Conservation (phyloP, 37 sponge, comb jelly and placozoan genomes). For the Aplysina aerophoba region DNA sequence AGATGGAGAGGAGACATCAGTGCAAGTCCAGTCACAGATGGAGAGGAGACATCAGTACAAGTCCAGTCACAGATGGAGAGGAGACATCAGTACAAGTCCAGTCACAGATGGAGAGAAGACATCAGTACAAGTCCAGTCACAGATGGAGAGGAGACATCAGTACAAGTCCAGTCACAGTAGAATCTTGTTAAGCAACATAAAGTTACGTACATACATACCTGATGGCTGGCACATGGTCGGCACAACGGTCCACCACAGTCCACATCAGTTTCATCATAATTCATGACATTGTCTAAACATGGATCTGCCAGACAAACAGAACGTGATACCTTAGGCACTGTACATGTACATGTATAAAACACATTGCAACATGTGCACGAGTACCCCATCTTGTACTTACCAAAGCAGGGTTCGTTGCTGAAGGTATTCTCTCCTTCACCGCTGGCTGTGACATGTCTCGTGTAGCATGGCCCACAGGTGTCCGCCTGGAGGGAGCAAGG, state of each 20-base stretch:
- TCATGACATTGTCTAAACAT: conserved; percentile 56
- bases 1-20: no score
- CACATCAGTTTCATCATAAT: conserved; percentile 59
- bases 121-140: background rate
- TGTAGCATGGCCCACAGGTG: conserved; percentile 59
- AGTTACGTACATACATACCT: background rate
- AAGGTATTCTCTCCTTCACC: conserved; percentile 10
- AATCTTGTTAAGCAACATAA: no score
- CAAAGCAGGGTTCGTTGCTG: conserved; percentile 46
- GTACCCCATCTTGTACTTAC: conserved; percentile 7
- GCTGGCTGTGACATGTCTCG: conserved; percentile 39
- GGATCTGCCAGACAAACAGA: conserved; percentile 30
- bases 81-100: background rate
- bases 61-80: background rate
- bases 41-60: background rate
- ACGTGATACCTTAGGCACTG: background rate
- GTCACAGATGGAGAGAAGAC: background rate
- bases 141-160: background rate
- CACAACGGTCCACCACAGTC: conserved; percentile 65
- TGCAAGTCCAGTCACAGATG: no score
- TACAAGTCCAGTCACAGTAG: background rate
- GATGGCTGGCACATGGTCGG: conserved; percentile 28
- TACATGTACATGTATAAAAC: background rate
- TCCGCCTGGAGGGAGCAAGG: conserved; percentile 32
- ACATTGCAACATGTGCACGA: background rate